Evolutionary conservation across 2,888 invertebrate species (phyloP).

Genomic region (Lepidochrysops patricia): DNA sequence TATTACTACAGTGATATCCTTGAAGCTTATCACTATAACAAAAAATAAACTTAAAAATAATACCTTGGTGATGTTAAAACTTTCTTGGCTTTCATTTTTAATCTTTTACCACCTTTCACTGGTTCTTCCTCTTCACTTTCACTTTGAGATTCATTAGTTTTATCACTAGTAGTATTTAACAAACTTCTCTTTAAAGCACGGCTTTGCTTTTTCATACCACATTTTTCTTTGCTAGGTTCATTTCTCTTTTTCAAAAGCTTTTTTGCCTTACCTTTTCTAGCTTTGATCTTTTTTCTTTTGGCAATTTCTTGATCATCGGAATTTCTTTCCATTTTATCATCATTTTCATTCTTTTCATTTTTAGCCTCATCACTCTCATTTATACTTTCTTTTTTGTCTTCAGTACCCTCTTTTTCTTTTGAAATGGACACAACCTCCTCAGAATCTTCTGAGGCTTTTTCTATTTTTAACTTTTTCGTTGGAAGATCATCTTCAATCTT

Average conservation of each 20-base stretch:
- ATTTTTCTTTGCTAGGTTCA: slow-evolving; percentile 34
- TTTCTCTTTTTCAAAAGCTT: slow-evolving; percentile 33
- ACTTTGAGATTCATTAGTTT: slow-evolving; percentile 63
- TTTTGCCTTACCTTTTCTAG: slow-evolving; percentile 58
- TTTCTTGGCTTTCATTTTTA: slow-evolving; percentile 68
- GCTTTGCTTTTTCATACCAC: slow-evolving; percentile 34
- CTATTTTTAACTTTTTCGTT: slow-evolving; percentile 58
- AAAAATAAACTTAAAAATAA: slow-evolving; percentile 8
- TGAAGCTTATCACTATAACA: too few species aligned
- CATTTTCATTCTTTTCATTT: slow-evolving; percentile 37
- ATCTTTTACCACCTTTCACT: slow-evolving; percentile 52
- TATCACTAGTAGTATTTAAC: slow-evolving; percentile 52
- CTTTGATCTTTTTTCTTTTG: slow-evolving; percentile 60
- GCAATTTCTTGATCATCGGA: slow-evolving; percentile 34
- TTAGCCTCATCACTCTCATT: slow-evolving; percentile 24
- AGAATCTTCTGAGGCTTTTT: slow-evolving; percentile 40
- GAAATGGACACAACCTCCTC: slow-evolving; percentile 57
- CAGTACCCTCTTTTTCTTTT: slow-evolving; percentile 43
- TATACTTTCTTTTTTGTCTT: not conserved
- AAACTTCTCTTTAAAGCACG: slow-evolving; percentile 57
- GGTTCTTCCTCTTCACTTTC: slow-evolving; percentile 63
- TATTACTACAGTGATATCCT: too few species aligned
- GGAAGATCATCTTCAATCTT: slow-evolving; percentile 55
- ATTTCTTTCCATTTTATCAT: slow-evolving; percentile 32
- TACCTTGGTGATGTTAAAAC: slow-evolving; percentile 57